Percentiles rank a stretch among this genome's conserved stretches.
phyloP scores from a whole-genome alignment of 2,113 vertebrate species.

The Rhipidura dahli region DNA sequence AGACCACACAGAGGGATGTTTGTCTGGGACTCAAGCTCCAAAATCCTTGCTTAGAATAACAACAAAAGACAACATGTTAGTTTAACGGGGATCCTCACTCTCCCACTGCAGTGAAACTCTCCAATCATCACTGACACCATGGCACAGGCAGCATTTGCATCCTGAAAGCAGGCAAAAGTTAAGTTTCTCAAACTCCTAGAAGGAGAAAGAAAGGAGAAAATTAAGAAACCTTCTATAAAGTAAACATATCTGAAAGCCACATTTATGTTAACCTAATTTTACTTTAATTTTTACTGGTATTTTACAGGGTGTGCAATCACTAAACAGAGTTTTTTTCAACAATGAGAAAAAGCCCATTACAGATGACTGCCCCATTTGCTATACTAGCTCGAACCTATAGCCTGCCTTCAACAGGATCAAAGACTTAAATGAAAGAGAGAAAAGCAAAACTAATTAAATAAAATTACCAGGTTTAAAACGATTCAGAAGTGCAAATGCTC shows the following conservation, averaged over 20 bases:
- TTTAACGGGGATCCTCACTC: neutral
- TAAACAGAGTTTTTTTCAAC: neutral
- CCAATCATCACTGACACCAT: neutral
- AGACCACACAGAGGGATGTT: constrained; percentile 29
- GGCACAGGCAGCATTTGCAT: neutral
- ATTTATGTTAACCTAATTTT: neutral
- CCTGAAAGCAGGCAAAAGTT: neutral
- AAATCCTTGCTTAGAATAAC: constrained; percentile 1
- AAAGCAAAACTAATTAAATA: neutral
- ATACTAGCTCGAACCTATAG: neutral
- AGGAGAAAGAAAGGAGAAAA: neutral
- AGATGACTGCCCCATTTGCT: neutral
- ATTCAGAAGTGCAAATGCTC: neutral
- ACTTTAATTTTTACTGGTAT: neutral
- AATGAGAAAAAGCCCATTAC: neutral
- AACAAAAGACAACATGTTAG: neutral
- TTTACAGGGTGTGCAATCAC: neutral
- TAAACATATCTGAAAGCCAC: neutral
- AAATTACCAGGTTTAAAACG: neutral
- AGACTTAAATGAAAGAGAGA: neutral
- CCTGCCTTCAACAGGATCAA: neutral
- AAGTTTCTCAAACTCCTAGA: neutral
- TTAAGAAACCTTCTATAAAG: neutral
- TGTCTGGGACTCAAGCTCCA: neutral
- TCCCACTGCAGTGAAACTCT: neutral